Percentiles rank a stretch among this genome's conserved stretches.
These are phyloP conservation scores for Labeo rohita DNA, from an alignment of 2,113 vertebrate genomes.

Conservation along the genomic window DNA sequence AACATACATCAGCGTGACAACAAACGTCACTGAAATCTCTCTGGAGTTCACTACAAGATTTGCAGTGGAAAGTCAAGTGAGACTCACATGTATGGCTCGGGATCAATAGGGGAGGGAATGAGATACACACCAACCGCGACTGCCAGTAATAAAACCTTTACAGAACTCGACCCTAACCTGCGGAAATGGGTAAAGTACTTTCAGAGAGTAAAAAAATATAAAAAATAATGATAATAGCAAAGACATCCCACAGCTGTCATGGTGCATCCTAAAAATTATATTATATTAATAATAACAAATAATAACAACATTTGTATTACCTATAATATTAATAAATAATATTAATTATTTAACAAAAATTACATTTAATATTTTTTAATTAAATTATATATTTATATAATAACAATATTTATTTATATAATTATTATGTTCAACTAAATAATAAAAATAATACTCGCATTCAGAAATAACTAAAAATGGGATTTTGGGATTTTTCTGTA, in stretches of 20 bases:
- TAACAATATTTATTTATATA: too few species aligned
- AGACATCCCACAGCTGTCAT: not conserved
- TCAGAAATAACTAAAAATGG: too few species aligned
- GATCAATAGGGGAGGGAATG: slow-evolving; percentile 74
- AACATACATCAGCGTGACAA: slow-evolving; percentile 10
- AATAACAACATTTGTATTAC: too few species aligned
- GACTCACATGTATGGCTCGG: slow-evolving; percentile 65
- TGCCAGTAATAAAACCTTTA: slow-evolving; percentile 57
- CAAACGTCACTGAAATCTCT: slow-evolving; percentile 3
- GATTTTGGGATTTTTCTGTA: too few species aligned
- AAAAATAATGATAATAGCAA: not conserved
- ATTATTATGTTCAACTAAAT: too few species aligned
- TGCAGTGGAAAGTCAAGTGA: not conserved
- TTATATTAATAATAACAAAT: too few species aligned
- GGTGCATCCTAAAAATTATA: not conserved
- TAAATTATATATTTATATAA: too few species aligned
- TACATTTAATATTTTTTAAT: too few species aligned
- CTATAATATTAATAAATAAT: too few species aligned
- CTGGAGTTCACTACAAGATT: not conserved
- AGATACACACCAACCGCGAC: slow-evolving; percentile 68
- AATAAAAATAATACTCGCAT: too few species aligned
- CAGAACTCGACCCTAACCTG: slow-evolving; percentile 59
- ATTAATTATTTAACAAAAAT: too few species aligned
- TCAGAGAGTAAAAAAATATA: not conserved
- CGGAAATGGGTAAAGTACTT: not conserved